Percentiles rank a stretch among this genome's conserved stretches.
These are phyloP conservation scores for Aptenodytes forsteri DNA, from an alignment of 2,113 vertebrate genomes.

Conservation along the genomic window DNA sequence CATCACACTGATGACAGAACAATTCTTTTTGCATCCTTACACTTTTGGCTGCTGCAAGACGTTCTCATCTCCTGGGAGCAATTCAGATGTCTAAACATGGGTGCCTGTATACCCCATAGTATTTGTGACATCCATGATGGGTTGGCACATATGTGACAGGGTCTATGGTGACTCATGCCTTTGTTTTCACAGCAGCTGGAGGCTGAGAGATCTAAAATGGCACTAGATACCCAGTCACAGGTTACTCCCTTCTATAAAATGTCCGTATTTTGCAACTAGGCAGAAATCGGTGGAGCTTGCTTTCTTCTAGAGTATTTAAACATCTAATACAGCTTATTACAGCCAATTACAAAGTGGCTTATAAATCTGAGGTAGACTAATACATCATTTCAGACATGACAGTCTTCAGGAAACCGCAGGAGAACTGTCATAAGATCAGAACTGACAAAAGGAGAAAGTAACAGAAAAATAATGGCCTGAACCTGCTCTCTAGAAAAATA, in stretches of 20 bases:
- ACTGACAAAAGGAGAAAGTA: not conserved
- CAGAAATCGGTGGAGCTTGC: not conserved
- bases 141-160: not conserved
- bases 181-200: not conserved
- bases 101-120: not conserved
- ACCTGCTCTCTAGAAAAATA: not conserved
- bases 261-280: not conserved
- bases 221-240: not conserved
- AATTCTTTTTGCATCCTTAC: not conserved
- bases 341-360: not conserved
- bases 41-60: not conserved
- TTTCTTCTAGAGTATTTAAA: not conserved
- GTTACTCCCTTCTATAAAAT: not conserved
- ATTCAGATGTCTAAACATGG: not conserved
- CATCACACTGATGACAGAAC: not conserved
- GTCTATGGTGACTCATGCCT: not conserved
- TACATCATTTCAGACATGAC: not conserved
- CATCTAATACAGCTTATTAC: not conserved
- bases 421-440: not conserved
- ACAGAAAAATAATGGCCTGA: not conserved
- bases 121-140: not conserved
- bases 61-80: not conserved
- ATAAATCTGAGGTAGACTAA: not conserved
- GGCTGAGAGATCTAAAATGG: not conserved
- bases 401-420: not conserved